Evolutionary conservation across 2,888 invertebrate genomes (phyloP), one percentile per base, ranked within the genome.

Genomic region (Mycalesis mineus): DNA sequence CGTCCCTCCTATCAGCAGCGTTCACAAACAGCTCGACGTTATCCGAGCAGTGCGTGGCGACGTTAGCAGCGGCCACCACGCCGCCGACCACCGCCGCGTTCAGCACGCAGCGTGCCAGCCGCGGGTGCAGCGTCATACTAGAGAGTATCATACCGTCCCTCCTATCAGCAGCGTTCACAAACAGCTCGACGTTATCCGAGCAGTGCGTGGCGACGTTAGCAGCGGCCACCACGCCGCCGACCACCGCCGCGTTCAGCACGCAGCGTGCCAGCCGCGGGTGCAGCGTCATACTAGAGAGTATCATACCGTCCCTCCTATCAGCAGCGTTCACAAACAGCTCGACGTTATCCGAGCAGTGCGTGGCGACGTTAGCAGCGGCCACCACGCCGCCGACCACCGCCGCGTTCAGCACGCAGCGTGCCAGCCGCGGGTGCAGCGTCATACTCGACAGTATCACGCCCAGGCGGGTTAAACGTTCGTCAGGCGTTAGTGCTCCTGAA

Each of bases 61-160:
- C n/a, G n/a, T 73, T 69, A 0, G 75, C 73, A 0, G 66, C 66
- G 0, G 83, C 60, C 0, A 91, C 73, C 60, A 93, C 91, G 62
- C 91, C 91, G 61, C 84, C 79, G 0, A 92, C 88, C 7, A 92
- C 78, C 0, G 90, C 80, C 0, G 92, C 82, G 71, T 92, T 89
- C n/a, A 94, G 78, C 61, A 94, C 69, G 0, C 92, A 88, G 72
- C 91, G 92, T 0, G 91, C 91, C 36, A 93, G 69, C 58, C 92
- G 91, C 1, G 94, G 94, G 67, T 91, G 91, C 0, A 93, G 72
- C n/a, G n/a, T n/a, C n/a, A n/a, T n/a, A n/a, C n/a, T n/a, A n/a
- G n/a, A n/a, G n/a, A 22, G 22, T 22, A 22, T 4, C 22, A 14
- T 47, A 44, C 15, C 11, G 8, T 36, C 11, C 2, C 40, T 40